phyloP scores from a whole-genome alignment of 2,113 vertebrate species.

The Capricornis sumatraensis region DNA sequence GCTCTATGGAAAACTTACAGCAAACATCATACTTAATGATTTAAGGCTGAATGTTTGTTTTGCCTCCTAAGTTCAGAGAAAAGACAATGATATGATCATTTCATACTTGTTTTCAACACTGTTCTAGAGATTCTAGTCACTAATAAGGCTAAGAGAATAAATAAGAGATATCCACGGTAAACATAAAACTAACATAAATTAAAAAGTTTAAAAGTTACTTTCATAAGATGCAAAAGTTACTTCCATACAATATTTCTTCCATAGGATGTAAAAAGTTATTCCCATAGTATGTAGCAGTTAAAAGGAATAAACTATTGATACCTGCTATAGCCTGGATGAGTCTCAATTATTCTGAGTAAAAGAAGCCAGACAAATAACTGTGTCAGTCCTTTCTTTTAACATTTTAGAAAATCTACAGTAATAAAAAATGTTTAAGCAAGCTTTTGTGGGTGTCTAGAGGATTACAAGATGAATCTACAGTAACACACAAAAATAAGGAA shows the following conservation, averaged over 20 bases:
- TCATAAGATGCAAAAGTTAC: background rate
- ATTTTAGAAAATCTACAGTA: background rate
- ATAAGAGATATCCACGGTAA: accelerated
- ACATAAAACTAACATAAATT: background rate
- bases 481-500: background rate
- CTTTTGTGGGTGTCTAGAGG: background rate
- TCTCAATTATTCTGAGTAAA: background rate
- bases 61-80: background rate
- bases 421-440: background rate
- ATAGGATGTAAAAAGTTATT: background rate
- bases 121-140: background rate
- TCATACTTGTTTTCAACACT: background rate
- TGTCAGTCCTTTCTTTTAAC: background rate
- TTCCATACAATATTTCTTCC: background rate
- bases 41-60: background rate
- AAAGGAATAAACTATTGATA: background rate
- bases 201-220: background rate
- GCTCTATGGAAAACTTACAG: background rate
- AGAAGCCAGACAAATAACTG: background rate
- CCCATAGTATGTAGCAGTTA: background rate
- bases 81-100: background rate
- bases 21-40: background rate
- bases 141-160: background rate
- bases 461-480: background rate
- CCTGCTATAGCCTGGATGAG: background rate